Evolutionary conservation across 2,888 invertebrate species (phyloP).

Genomic region (Platerodrilus igneus): DNA sequence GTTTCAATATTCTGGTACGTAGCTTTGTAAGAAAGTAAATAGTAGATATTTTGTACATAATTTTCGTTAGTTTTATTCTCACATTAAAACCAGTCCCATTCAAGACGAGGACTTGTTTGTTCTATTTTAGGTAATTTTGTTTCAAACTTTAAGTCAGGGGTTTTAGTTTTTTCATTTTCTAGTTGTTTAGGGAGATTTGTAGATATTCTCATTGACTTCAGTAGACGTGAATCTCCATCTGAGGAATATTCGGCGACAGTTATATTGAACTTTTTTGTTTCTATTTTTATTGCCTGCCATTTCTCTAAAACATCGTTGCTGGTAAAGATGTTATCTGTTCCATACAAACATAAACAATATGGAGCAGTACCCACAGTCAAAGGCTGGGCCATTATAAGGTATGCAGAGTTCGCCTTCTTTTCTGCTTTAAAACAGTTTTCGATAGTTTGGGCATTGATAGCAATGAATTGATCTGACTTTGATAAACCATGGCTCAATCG

Average conservation of each 20-base stretch:
- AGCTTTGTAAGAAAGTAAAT: constrained; percentile 20
- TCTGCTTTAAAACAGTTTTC: constrained; percentile 10
- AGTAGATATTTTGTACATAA: constrained; percentile 16
- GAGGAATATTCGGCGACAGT: constrained; percentile 27
- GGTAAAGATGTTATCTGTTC: constrained; percentile 32
- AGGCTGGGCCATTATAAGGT: constrained; percentile 30
- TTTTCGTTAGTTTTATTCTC: constrained; percentile 1
- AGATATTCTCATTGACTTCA: constrained; percentile 30
- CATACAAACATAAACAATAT: constrained; percentile 29
- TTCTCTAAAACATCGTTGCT: constrained; percentile 23
- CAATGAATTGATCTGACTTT: too few species aligned
- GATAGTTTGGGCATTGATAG: too few species aligned
- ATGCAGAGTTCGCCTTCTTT: constrained; percentile 14
- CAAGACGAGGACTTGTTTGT: too few species aligned
- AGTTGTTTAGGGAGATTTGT: constrained; percentile 14
- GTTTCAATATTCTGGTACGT: constrained; percentile 14
- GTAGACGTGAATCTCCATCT: constrained; percentile 30
- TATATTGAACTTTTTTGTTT: constrained; percentile 23
- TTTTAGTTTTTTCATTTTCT: too few species aligned
- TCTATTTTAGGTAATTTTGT: too few species aligned
- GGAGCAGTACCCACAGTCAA: constrained; percentile 8
- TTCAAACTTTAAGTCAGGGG: too few species aligned
- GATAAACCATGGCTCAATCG: too few species aligned
- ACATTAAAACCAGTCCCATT: constrained; percentile 15
- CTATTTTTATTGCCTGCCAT: constrained; percentile 23